Evolutionary conservation across 2,113 vertebrate species (phyloP).

Genomic region (Litocranius walleri): DNA sequence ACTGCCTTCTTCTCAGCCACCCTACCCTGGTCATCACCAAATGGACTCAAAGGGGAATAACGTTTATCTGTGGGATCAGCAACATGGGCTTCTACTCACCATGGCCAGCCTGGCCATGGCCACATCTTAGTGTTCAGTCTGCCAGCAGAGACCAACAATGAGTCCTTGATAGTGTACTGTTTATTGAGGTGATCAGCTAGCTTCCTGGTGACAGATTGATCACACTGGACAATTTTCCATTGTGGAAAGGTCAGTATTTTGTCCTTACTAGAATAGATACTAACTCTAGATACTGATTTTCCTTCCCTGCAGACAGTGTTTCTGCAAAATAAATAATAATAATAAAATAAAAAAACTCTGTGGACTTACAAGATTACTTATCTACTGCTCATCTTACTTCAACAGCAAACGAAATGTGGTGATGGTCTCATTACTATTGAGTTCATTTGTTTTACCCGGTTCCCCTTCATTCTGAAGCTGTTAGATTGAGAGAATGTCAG

Average conservation of each 20-base stretch:
- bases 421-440: not conserved
- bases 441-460: not conserved
- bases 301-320: not conserved
- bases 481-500: not conserved
- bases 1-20: no score
- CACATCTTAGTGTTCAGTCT: not conserved
- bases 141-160: not conserved
- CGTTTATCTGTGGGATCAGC: not conserved
- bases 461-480: not conserved
- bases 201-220: not conserved
- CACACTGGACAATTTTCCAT: not conserved
- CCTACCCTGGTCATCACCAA: not conserved
- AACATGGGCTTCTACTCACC: not conserved
- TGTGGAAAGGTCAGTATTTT: not conserved
- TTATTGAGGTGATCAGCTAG: not conserved
- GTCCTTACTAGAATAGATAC: not conserved
- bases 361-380: not conserved
- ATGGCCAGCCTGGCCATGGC: not conserved
- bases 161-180: not conserved
- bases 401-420: not conserved
- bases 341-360: not conserved
- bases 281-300: not conserved
- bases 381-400: not conserved
- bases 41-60: not conserved
- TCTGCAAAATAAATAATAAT: not conserved